Percentiles rank a stretch among this genome's conserved stretches.
phyloP scores from a whole-genome alignment of 2,113 vertebrate genomes.

The Macroglossus sobrinus region DNA sequence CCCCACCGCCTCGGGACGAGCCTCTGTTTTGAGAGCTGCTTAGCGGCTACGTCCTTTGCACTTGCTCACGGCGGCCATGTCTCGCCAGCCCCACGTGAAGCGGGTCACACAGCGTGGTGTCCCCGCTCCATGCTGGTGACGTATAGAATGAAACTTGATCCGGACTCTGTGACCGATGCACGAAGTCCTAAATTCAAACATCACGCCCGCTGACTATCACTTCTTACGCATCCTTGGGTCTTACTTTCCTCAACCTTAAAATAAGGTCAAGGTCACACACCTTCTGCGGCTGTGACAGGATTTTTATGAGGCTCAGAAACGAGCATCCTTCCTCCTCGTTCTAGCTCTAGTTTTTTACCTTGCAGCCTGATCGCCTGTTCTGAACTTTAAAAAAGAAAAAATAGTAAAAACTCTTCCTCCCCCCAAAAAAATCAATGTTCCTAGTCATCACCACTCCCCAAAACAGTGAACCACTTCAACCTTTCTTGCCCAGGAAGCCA shows the following conservation, averaged over 20 bases:
- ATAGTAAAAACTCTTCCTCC: not conserved
- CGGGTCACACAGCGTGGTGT: not conserved
- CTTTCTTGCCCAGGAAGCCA: not conserved
- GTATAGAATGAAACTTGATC: not conserved
- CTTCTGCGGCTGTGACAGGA: not conserved
- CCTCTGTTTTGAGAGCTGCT: not conserved
- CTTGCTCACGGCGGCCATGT: not conserved
- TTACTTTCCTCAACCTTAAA: not conserved
- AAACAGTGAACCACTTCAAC: not conserved
- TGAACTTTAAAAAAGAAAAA: not conserved
- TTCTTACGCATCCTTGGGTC: not conserved
- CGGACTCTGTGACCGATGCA: not conserved
- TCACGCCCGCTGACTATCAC: accelerated
- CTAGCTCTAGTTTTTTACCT: not conserved
- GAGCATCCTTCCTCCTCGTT: not conserved
- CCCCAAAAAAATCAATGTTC: not conserved
- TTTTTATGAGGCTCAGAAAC: not conserved
- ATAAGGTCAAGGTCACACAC: not conserved
- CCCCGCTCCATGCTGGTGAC: not conserved
- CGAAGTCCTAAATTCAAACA: not conserved
- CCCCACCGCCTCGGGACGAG: accelerated
- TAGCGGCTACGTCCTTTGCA: not conserved
- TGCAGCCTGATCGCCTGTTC: not conserved
- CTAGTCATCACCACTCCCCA: not conserved
- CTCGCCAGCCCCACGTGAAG: not conserved